Base-by-base conservation (phyloP, 2,113 vertebrate species). In the Limnothrissa miodon region DNA sequence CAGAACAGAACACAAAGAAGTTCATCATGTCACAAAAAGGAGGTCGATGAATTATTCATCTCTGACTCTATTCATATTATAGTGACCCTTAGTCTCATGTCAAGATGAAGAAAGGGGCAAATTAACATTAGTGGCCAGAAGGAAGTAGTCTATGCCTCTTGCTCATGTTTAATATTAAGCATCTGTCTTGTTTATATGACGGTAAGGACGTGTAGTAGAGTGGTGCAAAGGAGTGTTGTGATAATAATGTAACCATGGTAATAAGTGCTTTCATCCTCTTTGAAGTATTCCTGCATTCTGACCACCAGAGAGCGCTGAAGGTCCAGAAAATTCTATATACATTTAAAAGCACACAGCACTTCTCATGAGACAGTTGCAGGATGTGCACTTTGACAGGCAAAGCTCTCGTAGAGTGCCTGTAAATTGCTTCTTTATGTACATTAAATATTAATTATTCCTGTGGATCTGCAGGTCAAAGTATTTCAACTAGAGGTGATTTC, bases 1-100 rank as follows among this genome's bases (percentile, higher is more conserved):
- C 94, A 39, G 91, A 94, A 45, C 94, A 92, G 42, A 96, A 96
- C 85, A 93, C 94, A 1, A 95, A 88, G 85, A 95, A 93, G 89
- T 90, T 92, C 82, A 15, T 96, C 10, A 93, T 94, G 90, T 78
- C 83, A 53, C 82, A 86, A 86, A 79, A 70, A 81, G 46, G 36
- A 45, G 42, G 80, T 79, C 87, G 85, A 62, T 87, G 79, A 87
- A 62, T 15, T 29, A 11, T 62, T 62, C 5, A 29, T 29, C 42
- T 42, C 42, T 42, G 6, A 42, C 42, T 42, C 42, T 42, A 42
- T 42, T 42, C 42, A 42, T 5, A 4, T 21, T 11, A 13, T 17
- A 74, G 29, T 13, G 1, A 70, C 62, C 56, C n/a, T 3, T 70
- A 33, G 62, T 33, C 25, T 33, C 15, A 33, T 11, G 62, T 70